Base-by-base conservation (phyloP, 1,140 invertebrate genomes). In the Battus philenor region DNA sequence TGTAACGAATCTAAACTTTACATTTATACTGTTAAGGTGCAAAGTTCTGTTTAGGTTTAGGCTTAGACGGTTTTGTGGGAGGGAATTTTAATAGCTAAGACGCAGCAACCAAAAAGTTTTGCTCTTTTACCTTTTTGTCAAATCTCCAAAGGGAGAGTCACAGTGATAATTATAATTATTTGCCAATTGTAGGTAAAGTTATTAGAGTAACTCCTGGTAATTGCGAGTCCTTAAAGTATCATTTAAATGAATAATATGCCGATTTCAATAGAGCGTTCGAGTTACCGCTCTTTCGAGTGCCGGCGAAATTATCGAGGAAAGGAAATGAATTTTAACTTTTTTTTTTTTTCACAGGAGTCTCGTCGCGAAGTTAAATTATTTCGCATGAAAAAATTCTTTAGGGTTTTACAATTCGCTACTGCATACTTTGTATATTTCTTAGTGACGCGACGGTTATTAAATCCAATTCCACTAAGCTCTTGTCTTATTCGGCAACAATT, bases 101-200 rank as follows among this genome's bases (percentile, higher is more conserved):
- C 66, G 72, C 65, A 64, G 55, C 49, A 31, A 55, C 66, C 54
- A 56, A 67, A 64, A 80, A 84, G 76, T 82, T 84, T 54, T 59
- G 46, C 54, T 62, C 63, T 67, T 77, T 75, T 64, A 59, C 68
- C 76, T 76, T 85, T 85, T 82, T 82, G 77, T 75, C 54, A 64
- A 68, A 58, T 67, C 66, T 65, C 74, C 64, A 72, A 72, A 72
- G 63, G 69, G 67, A 60, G 54, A 54, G 22, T 52, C 54, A 50
- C 59, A 44, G 67, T 58, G 72, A 84, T 80, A 71, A 85, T 84
- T 82, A 77, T 80, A 84, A 82, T 82, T 84, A 84, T 84, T 82
- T 81, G 68, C 67, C 78, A 70, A 82, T 82, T 82, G 73, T 73
- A 65, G 68, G 47, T 54, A 60, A 77, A 75, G 69, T 75, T 80